A percentile compares a stretch with the other conserved stretches of the same genome.
Evolutionary conservation across 2,113 vertebrate species (phyloP).

Genomic region (Syrrhaptes paradoxus): DNA sequence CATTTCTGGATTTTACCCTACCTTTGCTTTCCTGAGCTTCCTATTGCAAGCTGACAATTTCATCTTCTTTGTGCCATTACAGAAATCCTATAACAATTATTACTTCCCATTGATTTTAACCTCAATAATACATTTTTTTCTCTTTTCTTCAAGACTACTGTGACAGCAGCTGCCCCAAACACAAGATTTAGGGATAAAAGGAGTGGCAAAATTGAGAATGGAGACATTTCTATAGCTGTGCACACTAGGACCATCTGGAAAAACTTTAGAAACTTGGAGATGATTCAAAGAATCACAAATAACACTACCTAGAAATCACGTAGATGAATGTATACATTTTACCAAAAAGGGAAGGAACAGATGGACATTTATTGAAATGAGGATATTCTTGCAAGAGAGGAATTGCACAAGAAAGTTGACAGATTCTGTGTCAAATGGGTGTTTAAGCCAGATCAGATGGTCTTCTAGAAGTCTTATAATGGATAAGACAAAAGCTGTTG

Average conservation of each 20-base stretch:
- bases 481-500: neutral
- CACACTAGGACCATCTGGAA: neutral
- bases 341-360: neutral
- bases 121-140: neutral
- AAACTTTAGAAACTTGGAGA: neutral
- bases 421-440: neutral
- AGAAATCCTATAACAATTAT: neutral
- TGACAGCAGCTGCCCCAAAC: neutral
- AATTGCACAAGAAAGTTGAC: neutral
- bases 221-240: neutral
- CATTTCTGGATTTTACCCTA: neutral
- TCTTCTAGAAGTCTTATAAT: neutral
- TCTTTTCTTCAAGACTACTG: neutral
- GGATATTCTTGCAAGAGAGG: neutral
- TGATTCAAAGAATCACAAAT: neutral
- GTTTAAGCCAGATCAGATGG: neutral
- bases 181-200: neutral
- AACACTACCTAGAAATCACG: neutral
- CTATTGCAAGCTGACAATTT: neutral
- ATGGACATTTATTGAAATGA: neutral
- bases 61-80: neutral
- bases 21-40: neutral
- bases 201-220: neutral
- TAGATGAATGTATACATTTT: neutral
- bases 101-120: neutral